Conservation (phyloP, 2,113 vertebrate genomes). For the Ursus arctos region DNA sequence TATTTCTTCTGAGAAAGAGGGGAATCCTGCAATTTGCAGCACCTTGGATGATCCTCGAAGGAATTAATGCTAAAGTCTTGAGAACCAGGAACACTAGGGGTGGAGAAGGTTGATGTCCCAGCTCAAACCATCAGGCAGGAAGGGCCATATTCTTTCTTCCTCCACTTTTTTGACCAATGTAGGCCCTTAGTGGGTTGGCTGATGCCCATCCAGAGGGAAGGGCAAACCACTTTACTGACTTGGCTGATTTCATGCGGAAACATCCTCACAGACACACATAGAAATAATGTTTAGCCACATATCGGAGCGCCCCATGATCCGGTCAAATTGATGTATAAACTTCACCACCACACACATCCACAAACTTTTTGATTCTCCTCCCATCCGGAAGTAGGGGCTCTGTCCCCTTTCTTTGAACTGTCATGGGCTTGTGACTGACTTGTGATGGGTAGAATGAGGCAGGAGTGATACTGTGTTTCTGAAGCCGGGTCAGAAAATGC, state of each 20-base stretch:
- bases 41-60: neutral
- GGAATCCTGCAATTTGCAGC: neutral
- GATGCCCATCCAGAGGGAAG: neutral
- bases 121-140: neutral
- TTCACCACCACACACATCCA: neutral
- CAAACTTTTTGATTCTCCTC: slow-evolving; percentile 41
- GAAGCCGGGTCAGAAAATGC: neutral
- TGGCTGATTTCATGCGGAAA: neutral
- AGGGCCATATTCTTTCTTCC: neutral
- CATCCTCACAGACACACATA: neutral
- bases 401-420: neutral
- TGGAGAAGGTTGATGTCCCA: neutral
- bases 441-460: neutral
- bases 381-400: neutral
- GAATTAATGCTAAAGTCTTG: neutral
- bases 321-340: neutral
- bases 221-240: neutral
- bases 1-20: neutral
- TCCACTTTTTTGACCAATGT: neutral
- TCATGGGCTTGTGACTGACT: neutral
- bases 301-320: neutral
- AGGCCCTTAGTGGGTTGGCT: neutral
- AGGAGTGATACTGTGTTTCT: neutral
- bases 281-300: neutral
- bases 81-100: neutral